A percentile compares a stretch with the other conserved stretches of the same genome.
These are phyloP conservation scores for Lucilia sericata DNA, from an alignment of 1,140 invertebrate species.

Conservation along the genomic window DNA sequence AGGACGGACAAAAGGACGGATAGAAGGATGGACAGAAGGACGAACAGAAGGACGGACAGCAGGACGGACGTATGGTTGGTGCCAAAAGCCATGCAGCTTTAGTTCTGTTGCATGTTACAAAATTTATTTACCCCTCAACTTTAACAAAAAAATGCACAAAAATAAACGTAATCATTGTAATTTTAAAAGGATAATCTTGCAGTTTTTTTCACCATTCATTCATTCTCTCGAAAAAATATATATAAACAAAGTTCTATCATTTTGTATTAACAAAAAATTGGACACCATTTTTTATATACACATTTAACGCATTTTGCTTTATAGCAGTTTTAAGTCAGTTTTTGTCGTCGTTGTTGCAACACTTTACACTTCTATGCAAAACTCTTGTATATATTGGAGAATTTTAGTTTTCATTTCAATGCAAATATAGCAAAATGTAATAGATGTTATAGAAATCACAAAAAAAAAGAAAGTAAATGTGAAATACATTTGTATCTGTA, in stretches of 20 bases:
- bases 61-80: not conserved
- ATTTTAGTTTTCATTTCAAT: slow-evolving; percentile 8
- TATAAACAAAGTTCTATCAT: not conserved
- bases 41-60: too few species aligned
- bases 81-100: not conserved
- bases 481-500: not conserved
- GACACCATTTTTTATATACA: not conserved
- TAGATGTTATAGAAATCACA: not conserved
- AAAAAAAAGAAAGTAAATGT: not conserved
- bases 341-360: too few species aligned
- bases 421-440: slow-evolving; percentile 21
- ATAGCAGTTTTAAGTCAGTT: too few species aligned
- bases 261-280: not conserved
- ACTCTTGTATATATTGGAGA: not conserved
- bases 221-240: not conserved
- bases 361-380: not conserved
- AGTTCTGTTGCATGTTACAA: not conserved
- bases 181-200: slow-evolving; percentile 10
- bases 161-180: slow-evolving; percentile 21
- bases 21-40: not conserved
- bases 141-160: not conserved
- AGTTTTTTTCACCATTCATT: not conserved
- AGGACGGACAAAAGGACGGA: not conserved
- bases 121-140: slow-evolving; percentile 10
- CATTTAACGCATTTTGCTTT: not conserved